Evolutionary conservation across 2,113 vertebrate genomes (phyloP).

Genomic region (Holacanthus passer): DNA sequence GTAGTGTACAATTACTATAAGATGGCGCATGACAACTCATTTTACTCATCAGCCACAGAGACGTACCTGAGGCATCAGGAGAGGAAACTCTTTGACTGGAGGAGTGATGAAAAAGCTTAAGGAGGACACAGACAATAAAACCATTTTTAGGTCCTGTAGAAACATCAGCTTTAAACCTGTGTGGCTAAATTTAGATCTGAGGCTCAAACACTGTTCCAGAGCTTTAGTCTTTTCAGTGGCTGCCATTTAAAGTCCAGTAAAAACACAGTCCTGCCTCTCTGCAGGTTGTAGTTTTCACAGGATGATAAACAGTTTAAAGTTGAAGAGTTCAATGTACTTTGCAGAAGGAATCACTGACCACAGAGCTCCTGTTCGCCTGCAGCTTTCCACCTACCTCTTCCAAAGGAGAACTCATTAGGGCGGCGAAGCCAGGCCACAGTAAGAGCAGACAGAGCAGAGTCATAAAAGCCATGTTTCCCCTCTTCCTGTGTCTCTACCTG

Average conservation of each 20-base stretch:
- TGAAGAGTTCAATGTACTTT: conserved; percentile 82
- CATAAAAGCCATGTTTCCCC: conserved; percentile 72
- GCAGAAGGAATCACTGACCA: conserved; percentile 63
- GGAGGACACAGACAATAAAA: conserved; percentile 32
- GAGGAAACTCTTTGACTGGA: conserved; percentile 48
- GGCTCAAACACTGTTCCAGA: conserved; percentile 14
- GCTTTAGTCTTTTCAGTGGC: conserved; percentile 5
- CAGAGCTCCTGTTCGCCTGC: conserved; percentile 47
- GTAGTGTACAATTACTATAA: too few species aligned
- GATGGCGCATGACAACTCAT: too few species aligned
- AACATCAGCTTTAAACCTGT: conserved; percentile 3
- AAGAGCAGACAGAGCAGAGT: conserved; percentile 71
- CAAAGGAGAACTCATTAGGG: conserved; percentile 72
- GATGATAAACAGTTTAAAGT: conserved; percentile 73
- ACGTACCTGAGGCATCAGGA: conserved; percentile 71
- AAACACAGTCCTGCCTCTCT: conserved; percentile 12
- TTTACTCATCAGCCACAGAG: neutral
- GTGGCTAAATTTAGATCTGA: conserved; percentile 23
- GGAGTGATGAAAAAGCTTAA: conserved; percentile 66
- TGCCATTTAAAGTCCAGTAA: conserved; percentile 26
- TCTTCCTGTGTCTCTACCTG: conserved; percentile 55
- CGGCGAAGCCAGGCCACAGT: conserved; percentile 53
- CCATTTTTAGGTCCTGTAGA: conserved; percentile 7
- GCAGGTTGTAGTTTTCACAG: conserved; percentile 27
- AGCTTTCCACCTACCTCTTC: conserved; percentile 79